Conservation (phyloP, 2,113 vertebrate species). For the Rattus rattus region DNA sequence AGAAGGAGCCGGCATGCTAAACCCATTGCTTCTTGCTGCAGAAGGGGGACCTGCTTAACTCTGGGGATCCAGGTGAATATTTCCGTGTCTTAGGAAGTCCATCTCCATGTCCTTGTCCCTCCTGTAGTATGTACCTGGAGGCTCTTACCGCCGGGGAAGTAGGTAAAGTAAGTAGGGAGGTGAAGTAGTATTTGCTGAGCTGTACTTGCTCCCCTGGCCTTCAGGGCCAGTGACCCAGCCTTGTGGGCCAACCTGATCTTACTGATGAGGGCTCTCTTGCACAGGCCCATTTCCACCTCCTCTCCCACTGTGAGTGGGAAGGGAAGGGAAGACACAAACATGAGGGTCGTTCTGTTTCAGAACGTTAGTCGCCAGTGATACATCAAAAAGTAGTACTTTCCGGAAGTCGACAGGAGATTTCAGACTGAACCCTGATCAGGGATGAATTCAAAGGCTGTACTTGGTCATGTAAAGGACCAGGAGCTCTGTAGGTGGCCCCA, state of each 20-base stretch:
- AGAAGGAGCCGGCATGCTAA: neutral
- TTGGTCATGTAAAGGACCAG: neutral
- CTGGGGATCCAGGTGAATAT: neutral
- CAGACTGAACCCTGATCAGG: neutral
- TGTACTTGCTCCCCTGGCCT: neutral
- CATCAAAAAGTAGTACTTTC: neutral
- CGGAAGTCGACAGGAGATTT: neutral
- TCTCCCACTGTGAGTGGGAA: neutral
- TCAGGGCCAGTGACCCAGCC: neutral
- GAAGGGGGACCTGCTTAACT: neutral
- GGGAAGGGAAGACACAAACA: conserved; percentile 1
- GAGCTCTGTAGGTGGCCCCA: neutral
- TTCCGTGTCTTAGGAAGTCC: neutral
- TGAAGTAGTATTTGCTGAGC: neutral
- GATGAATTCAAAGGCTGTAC: neutral
- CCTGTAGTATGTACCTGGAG: neutral
- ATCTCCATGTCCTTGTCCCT: neutral
- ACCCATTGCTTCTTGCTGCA: neutral
- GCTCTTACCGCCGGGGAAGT: neutral
- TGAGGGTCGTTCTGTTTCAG: neutral
- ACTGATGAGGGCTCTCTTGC: neutral
- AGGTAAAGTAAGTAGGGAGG: neutral
- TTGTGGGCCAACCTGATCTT: neutral
- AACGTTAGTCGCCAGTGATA: neutral
- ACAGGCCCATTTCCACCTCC: neutral